Evolutionary conservation across 2,888 invertebrate genomes (phyloP), one percentile per base, ranked within the genome.

Genomic region (Helobdella robusta): DNA sequence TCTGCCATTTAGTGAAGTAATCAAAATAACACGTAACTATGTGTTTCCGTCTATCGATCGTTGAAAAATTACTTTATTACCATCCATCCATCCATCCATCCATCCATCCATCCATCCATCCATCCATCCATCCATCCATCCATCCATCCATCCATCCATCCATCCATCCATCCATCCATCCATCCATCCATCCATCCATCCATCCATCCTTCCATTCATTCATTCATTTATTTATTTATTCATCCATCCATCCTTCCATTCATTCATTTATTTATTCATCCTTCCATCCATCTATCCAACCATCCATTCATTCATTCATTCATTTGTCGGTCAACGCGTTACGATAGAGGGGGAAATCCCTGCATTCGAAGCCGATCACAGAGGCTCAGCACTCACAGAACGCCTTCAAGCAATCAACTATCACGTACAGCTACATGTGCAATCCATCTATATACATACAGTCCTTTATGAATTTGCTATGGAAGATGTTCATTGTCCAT

Each of bases 121-220:
- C 34, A 2, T 59, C 59, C 28, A 59, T 34, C 36, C 59, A 59
- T 59, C 59, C 34, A 32, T 59, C 34, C 59, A 59, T 59, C 34
- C 30, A 59, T 59, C 34, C 59, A 8, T 59, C 30, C 59, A 59
- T 59, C 34, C 59, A 59, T 59, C 34, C 8, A 34, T 32, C 34
- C 30, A 59, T 32, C 35, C 59, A 59, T 59, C 35, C 32, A 59
- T 59, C 36, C 36, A 30, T 58, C 58, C 58, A 58, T 58, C 58
- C 28, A 28, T 58, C 58, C 58, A 58, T 58, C 58, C 58, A 58
- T 58, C 58, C 28, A 28, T 58, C 58, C 58, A 58, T 58, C 58
- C 58, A 58, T 58, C 58, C 28, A 28, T 58, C 58, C 58, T 28
- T 58, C 58, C 58, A 58, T 58, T 32, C 28, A 28, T 58, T 32